phyloP scores from a whole-genome alignment of 1,140 invertebrate genomes.

The Papilio xuthus region DNA sequence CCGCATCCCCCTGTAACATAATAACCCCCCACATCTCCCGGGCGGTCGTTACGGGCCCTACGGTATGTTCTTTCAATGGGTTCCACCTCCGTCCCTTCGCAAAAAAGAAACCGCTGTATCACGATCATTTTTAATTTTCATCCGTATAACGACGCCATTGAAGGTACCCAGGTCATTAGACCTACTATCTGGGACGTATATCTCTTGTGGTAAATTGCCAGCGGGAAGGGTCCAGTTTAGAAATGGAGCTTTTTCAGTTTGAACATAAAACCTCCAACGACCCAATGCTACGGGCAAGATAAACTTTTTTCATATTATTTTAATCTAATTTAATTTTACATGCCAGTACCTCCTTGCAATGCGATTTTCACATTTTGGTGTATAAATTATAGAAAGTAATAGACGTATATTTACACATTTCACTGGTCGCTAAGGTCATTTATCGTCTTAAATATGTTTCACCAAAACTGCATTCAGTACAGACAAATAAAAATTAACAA shows the following conservation, averaged over 20 bases:
- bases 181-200: conserved; percentile 67
- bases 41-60: conserved; percentile 67
- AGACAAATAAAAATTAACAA: neutral
- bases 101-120: conserved; percentile 79
- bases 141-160: conserved; percentile 72
- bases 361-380: neutral
- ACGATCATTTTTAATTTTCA: conserved; percentile 78
- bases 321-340: neutral
- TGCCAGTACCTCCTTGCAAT: neutral
- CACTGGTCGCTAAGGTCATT: no score
- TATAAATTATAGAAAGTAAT: neutral
- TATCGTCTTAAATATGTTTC: no score
- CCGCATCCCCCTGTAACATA: conserved; percentile 63
- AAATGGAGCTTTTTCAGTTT: neutral
- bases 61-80: conserved; percentile 76
- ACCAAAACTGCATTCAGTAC: no score
- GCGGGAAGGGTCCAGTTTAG: neutral
- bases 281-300: neutral
- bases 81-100: conserved; percentile 62
- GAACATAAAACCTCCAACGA: neutral
- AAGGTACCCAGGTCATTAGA: conserved; percentile 68
- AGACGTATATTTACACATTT: no score
- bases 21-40: conserved; percentile 70
- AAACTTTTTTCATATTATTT: neutral
- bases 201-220: conserved; percentile 67